A percentile compares a stretch with the other conserved stretches of the same genome.
Conservation (phyloP, 64 coral and sea anemone species). For the Trachythela sp. region DNA sequence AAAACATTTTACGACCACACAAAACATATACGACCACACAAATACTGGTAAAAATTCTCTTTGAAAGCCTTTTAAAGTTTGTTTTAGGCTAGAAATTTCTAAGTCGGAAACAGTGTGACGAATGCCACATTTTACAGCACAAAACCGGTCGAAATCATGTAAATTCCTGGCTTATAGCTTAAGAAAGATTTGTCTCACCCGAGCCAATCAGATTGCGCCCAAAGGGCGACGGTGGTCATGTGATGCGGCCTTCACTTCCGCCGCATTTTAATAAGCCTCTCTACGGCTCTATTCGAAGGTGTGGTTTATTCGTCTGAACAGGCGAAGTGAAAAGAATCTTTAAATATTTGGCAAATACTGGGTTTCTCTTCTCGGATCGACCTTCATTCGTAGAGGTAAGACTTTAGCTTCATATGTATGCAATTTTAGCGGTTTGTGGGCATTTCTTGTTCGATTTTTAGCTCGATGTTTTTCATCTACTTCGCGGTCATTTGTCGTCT, state of each 20-base stretch:
- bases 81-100: background rate
- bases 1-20: no score
- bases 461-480: background rate
- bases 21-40: background rate
- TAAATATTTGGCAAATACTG: background rate
- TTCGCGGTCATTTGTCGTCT: background rate
- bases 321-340: background rate
- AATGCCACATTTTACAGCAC: background rate
- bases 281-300: conserved; percentile 23
- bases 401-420: background rate
- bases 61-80: background rate
- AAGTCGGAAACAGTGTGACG: background rate
- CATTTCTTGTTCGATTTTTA: background rate
- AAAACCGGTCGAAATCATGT: background rate
- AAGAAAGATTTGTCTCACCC: background rate
- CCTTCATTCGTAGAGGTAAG: conserved; percentile 22
- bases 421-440: background rate
- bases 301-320: conserved; percentile 18
- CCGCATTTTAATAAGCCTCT: background rate
- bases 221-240: conserved; percentile 3
- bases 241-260: background rate
- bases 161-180: background rate
- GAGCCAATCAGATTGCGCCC: background rate
- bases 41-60: background rate
- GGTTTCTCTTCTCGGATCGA: background rate